These are phyloP conservation scores for Caloenas nicobarica DNA, from an alignment of 2,113 vertebrate species.

Conservation along the genomic window DNA sequence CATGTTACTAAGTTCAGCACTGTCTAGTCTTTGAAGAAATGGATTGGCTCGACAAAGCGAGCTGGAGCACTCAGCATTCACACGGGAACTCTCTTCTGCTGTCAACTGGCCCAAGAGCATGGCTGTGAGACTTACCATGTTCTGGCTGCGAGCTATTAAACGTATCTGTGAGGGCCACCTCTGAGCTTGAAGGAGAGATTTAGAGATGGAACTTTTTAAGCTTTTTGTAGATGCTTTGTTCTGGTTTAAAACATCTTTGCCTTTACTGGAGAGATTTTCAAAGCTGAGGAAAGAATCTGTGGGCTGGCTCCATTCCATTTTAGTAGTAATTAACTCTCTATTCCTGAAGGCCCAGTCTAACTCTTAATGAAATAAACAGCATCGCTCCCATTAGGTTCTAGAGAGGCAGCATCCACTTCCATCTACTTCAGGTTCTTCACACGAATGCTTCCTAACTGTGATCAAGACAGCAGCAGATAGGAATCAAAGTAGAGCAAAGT, in stretches of 20 bases:
- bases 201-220: not conserved
- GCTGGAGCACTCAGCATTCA: slow-evolving; percentile 57
- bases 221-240: not conserved
- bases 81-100: slow-evolving; percentile 62
- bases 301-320: not conserved
- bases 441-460: not conserved
- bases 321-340: not conserved
- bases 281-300: slow-evolving; percentile 17
- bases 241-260: slow-evolving; percentile 8
- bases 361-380: slow-evolving; percentile 1
- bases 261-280: not conserved
- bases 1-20: slow-evolving; percentile 67
- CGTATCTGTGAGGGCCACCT: not conserved
- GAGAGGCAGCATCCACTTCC: not conserved
- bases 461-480: not conserved
- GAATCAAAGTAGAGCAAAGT: not conserved
- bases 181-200: not conserved
- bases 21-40: slow-evolving; percentile 64
- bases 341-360: not conserved
- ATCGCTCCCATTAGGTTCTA: not conserved
- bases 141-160: slow-evolving; percentile 16
- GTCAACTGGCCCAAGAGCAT: slow-evolving; percentile 37
- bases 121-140: slow-evolving; percentile 48
- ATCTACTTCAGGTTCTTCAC: not conserved
- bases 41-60: slow-evolving; percentile 10